phyloP scores from a whole-genome alignment of 2,113 vertebrate genomes.

The Engraulis encrasicolus region DNA sequence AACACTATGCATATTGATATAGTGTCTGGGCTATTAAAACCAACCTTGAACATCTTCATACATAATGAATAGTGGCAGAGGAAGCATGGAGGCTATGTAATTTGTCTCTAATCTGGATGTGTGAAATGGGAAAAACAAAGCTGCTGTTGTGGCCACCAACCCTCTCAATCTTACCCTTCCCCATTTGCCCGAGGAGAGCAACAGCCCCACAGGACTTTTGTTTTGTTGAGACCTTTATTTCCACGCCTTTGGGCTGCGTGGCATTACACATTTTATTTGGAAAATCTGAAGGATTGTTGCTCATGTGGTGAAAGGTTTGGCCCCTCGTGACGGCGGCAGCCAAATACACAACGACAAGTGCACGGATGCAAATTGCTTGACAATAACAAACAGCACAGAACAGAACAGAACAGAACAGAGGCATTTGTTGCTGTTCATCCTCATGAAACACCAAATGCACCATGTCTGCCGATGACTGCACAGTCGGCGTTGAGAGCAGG shows the following conservation, averaged over 20 bases:
- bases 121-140: constrained; percentile 35
- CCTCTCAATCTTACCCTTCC: not conserved
- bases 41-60: constrained; percentile 15
- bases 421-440: not conserved
- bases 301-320: not conserved
- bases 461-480: not conserved
- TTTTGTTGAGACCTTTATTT: constrained; percentile 15
- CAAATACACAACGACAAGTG: not conserved
- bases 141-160: constrained; percentile 19
- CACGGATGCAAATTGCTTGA: not conserved
- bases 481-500: not conserved
- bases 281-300: constrained; percentile 22
- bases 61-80: constrained; percentile 23
- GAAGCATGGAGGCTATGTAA: constrained; percentile 12
- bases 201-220: constrained; percentile 26
- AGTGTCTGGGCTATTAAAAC: constrained; percentile 24
- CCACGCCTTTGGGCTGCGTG: not conserved
- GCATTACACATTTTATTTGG: not conserved
- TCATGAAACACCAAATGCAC: not conserved
- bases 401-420: not conserved
- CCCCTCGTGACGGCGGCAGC: not conserved
- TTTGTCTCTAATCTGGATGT: constrained; percentile 40
- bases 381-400: too few species aligned
- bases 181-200: constrained; percentile 2
- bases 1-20: constrained; percentile 14